phyloP scores from a whole-genome alignment of 2,888 invertebrate genomes.

The Euspilapteryx auroguttella region DNA sequence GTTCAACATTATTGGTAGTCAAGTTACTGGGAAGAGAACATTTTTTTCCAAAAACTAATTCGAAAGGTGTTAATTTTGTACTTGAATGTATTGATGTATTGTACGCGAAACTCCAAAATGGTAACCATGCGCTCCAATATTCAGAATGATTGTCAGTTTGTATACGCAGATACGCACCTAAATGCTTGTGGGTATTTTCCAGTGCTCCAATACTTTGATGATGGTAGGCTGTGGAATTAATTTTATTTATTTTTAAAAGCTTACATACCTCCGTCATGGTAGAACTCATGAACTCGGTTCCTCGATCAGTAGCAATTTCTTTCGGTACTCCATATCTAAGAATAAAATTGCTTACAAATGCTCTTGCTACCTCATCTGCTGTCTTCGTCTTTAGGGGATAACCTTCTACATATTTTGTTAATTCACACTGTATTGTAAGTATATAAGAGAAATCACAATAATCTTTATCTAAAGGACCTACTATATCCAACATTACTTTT shows the following conservation, averaged over 20 bases:
- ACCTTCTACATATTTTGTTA: slow-evolving; percentile 3
- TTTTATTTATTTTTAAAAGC: slow-evolving; percentile 7
- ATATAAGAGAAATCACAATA: slow-evolving; percentile 1
- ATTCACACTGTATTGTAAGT: slow-evolving; percentile 2
- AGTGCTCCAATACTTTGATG: slow-evolving; percentile 8
- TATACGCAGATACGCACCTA: slow-evolving; percentile 5
- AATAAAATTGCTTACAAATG: slow-evolving; percentile 4
- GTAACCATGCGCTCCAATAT: slow-evolving; percentile 8
- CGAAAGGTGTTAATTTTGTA: slow-evolving; percentile 9
- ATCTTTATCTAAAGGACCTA: slow-evolving; percentile 1
- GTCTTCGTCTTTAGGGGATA: slow-evolving; percentile 3
- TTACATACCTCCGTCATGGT: slow-evolving; percentile 8
- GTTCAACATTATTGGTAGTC: background rate
- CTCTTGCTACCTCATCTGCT: background rate
- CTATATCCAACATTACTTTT: background rate
- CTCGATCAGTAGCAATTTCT: slow-evolving; percentile 2
- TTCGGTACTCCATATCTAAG: slow-evolving; percentile 2
- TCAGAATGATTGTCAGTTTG: slow-evolving; percentile 4
- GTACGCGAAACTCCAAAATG: slow-evolving; percentile 9
- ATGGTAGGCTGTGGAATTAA: slow-evolving; percentile 8
- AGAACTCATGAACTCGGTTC: slow-evolving; percentile 1
- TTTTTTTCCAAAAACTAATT: slow-evolving; percentile 9
- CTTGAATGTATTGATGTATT: slow-evolving; percentile 9
- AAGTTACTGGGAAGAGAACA: slow-evolving; percentile 4
- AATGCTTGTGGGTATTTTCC: slow-evolving; percentile 8